Conservation (phyloP, 2,888 invertebrate species). For the Eupithecia abbreviata region DNA sequence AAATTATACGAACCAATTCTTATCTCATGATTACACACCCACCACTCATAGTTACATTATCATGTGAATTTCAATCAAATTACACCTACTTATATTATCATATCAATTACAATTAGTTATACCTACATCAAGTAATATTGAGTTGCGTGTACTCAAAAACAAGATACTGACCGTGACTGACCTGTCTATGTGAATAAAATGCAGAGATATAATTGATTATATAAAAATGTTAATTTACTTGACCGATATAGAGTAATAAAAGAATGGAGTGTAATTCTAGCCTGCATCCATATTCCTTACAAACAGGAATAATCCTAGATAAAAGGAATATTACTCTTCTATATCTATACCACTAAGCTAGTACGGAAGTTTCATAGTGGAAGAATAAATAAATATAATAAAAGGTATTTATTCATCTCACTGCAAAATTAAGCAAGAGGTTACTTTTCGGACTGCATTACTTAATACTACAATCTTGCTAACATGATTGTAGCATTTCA, state of each 20-base stretch:
- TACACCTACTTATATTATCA: neutral
- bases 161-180: too few species aligned
- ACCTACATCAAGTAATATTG: neutral
- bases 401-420: neutral
- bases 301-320: too few species aligned
- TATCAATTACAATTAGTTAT: neutral
- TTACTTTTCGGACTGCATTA: neutral
- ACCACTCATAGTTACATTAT: constrained; percentile 7
- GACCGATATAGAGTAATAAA: neutral
- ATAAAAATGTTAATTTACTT: neutral
- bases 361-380: neutral
- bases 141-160: neutral
- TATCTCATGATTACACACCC: constrained; percentile 3
- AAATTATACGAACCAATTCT: neutral
- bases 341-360: neutral
- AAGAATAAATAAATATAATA: neutral
- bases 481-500: constrained; percentile 2
- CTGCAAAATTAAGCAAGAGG: neutral
- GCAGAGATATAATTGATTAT: neutral
- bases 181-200: neutral
- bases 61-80: neutral
- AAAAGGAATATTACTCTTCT: neutral
- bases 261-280: neutral
- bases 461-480: neutral
- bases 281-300: neutral